Conservation (phyloP, 2,888 invertebrate genomes). For the Stenodera caucasica region DNA sequence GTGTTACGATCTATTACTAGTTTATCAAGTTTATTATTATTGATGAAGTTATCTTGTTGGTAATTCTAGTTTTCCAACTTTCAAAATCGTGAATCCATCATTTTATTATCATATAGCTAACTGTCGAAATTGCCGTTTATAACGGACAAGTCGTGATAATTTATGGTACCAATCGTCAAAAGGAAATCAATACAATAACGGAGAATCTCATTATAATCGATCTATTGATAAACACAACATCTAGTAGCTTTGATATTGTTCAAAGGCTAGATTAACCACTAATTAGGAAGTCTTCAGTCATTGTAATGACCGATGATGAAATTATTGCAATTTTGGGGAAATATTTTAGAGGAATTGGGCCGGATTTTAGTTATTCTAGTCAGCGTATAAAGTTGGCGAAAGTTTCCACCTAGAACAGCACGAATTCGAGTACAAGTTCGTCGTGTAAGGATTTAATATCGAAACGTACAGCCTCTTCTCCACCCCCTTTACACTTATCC, state of each 20-base stretch:
- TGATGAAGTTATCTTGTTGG: no score
- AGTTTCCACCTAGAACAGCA: no score
- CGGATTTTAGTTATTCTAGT: background rate
- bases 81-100: no score
- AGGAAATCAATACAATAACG: background rate
- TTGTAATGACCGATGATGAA: no score
- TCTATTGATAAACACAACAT: background rate
- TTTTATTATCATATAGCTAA: no score
- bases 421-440: conserved; percentile 2
- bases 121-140: background rate
- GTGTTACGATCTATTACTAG: no score
- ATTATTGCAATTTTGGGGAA: no score
- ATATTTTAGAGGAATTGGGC: background rate
- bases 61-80: no score
- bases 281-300: background rate
- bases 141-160: background rate
- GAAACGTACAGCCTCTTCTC: background rate
- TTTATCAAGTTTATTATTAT: no score
- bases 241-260: background rate
- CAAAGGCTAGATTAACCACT: background rate
- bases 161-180: background rate
- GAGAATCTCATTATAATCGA: background rate
- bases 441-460: conserved; percentile 1
- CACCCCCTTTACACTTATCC: background rate
- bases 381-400: conserved; percentile 1